A percentile compares a stretch with the other conserved stretches of the same genome.
Evolutionary conservation across 2,888 invertebrate genomes (phyloP).

Genomic region (Zelleria hepariella): DNA sequence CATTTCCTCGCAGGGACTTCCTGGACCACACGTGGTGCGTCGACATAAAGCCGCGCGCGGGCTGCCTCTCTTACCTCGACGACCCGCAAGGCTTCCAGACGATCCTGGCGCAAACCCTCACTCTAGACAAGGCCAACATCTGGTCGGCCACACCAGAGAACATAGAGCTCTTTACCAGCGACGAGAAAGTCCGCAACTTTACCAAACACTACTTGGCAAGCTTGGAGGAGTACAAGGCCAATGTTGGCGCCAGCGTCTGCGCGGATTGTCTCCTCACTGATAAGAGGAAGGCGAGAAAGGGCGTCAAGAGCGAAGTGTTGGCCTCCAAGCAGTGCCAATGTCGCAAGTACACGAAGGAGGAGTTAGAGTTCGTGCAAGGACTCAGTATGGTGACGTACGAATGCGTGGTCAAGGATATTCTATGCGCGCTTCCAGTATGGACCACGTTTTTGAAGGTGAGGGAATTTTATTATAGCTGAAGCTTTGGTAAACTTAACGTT

Average conservation of each 20-base stretch:
- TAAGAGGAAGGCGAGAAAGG: constrained; percentile 24
- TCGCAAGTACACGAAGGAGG: constrained; percentile 45
- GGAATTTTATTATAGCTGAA: not conserved
- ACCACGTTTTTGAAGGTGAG: constrained; percentile 77
- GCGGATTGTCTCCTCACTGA: constrained; percentile 20
- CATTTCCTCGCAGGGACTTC: constrained; percentile 66
- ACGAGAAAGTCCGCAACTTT: constrained; percentile 78
- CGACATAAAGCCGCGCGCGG: constrained; percentile 90
- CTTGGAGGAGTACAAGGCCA: constrained; percentile 17
- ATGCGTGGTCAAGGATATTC: constrained; percentile 84
- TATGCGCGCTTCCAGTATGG: constrained; percentile 82
- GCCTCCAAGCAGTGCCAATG: constrained; percentile 35
- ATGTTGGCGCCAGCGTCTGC: constrained; percentile 16
- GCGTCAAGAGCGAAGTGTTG: constrained; percentile 26
- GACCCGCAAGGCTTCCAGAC: constrained; percentile 88
- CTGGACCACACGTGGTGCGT: constrained; percentile 78
- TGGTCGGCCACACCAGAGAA: constrained; percentile 78
- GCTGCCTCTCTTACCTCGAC: constrained; percentile 87
- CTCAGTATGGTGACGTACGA: constrained; percentile 82
- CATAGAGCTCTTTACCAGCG: constrained; percentile 82
- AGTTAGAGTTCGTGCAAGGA: constrained; percentile 69
- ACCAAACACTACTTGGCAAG: constrained; percentile 76
- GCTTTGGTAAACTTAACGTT: too few species aligned
- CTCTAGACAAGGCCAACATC: constrained; percentile 77
- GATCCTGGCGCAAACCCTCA: constrained; percentile 83